Evolutionary conservation across 2,888 invertebrate species (phyloP).

Genomic region (Eupeodes latifasciatus): DNA sequence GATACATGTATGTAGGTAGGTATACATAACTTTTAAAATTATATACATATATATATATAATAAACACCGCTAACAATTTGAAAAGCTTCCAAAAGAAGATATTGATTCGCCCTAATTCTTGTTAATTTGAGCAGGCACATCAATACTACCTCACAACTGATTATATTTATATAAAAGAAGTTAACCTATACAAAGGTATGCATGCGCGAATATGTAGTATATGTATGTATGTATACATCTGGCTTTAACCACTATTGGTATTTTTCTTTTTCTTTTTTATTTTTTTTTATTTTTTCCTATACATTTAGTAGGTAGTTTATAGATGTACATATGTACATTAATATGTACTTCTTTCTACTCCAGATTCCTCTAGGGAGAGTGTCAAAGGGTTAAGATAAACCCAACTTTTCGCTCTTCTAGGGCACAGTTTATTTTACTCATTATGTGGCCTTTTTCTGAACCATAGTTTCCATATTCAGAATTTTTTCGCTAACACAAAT

Average conservation of each 20-base stretch:
- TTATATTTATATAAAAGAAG: constrained; percentile 15
- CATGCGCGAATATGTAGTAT: constrained; percentile 42
- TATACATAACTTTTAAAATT: neutral
- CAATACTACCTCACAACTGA: constrained; percentile 30
- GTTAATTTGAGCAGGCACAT: constrained; percentile 71
- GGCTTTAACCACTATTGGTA: constrained; percentile 36
- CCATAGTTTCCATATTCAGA: no score
- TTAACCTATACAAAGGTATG: constrained; percentile 29
- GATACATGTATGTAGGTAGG: neutral
- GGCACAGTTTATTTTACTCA: no score
- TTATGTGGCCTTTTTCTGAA: no score
- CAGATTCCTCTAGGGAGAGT: no score
- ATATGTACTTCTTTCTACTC: no score
- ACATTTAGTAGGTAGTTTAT: neutral
- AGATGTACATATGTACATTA: neutral
- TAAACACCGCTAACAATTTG: constrained; percentile 48
- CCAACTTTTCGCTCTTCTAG: no score
- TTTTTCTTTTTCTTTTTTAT: constrained; percentile 31
- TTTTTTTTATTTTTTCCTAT: constrained; percentile 10
- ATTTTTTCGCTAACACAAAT: no score
- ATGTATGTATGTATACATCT: constrained; percentile 5
- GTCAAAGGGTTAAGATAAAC: no score
- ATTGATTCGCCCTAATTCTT: constrained; percentile 77
- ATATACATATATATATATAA: neutral
- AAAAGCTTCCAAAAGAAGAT: constrained; percentile 71